Percentiles rank a stretch among this genome's conserved stretches.
Evolutionary conservation across 2,888 invertebrate genomes (phyloP).

Genomic region (Diaprepes abbreviatus): DNA sequence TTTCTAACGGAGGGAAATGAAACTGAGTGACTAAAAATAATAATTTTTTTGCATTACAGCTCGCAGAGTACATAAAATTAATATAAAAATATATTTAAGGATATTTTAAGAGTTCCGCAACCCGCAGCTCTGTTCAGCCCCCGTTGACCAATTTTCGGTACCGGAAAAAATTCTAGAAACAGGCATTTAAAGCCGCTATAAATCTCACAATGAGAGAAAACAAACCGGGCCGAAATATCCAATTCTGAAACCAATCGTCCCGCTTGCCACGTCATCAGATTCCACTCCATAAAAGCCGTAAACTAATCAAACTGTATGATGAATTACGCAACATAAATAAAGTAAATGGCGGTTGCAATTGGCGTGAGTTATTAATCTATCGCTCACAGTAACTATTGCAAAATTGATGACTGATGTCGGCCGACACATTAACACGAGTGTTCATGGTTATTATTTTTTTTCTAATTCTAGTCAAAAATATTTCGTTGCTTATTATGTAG

Average conservation of each 20-base stretch:
- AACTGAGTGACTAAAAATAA: too few relatives aligned
- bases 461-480: too few relatives aligned
- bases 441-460: too few relatives aligned
- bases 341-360: conserved; percentile 70
- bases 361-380: conserved; percentile 69
- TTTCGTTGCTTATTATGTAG: too few relatives aligned
- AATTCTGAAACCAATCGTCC: conserved; percentile 32
- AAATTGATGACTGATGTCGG: conserved; percentile 62
- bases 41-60: too few relatives aligned
- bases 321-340: conserved; percentile 70
- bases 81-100: too few relatives aligned
- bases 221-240: conserved; percentile 27
- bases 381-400: conserved; percentile 68
- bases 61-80: too few relatives aligned
- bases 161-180: not conserved
- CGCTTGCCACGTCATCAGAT: conserved; percentile 57
- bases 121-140: too few relatives aligned
- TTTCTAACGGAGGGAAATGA: too few relatives aligned
- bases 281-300: conserved; percentile 69
- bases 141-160: too few relatives aligned
- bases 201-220: conserved; percentile 18
- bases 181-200: conserved; percentile 12
- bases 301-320: conserved; percentile 70
- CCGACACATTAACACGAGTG: not conserved
- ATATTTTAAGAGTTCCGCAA: too few relatives aligned